Evolutionary conservation across 2,888 invertebrate species (phyloP).

Genomic region (Folsomia candida): DNA sequence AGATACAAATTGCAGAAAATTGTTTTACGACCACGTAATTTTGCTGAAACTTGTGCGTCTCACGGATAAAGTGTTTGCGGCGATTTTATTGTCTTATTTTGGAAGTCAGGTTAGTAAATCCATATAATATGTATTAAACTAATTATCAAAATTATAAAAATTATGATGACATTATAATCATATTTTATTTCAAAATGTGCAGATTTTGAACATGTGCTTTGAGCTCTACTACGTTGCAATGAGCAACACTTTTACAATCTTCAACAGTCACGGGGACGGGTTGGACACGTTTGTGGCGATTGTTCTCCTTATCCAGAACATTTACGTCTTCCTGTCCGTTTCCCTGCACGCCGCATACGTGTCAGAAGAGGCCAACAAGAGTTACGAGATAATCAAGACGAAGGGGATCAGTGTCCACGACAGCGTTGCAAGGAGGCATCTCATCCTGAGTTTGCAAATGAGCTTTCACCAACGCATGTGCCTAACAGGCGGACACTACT

Average conservation of each 20-base stretch:
- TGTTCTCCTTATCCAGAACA: constrained; percentile 37
- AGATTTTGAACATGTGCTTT: constrained; percentile 45
- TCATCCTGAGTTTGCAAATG: constrained; percentile 29
- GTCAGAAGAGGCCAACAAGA: constrained; percentile 32
- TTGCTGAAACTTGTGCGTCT: constrained; percentile 26
- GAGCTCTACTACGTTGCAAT: constrained; percentile 42
- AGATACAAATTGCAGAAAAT: constrained; percentile 18
- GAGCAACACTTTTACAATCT: constrained; percentile 8
- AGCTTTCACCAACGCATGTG: constrained; percentile 34
- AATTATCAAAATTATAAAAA: not conserved
- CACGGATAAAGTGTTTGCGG: constrained; percentile 37
- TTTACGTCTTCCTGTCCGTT: constrained; percentile 40
- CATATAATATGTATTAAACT: not conserved
- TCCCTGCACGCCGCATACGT: constrained; percentile 39
- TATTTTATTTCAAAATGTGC: too few species aligned
- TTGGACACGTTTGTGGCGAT: constrained; percentile 32
- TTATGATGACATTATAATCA: not conserved
- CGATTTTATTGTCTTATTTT: constrained; percentile 40
- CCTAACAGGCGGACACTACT: constrained; percentile 42
- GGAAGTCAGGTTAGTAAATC: constrained; percentile 37
- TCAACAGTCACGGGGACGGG: not conserved
- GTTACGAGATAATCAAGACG: constrained; percentile 28
- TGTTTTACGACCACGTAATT: constrained; percentile 31
- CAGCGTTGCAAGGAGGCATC: constrained; percentile 22
- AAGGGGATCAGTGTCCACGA: constrained; percentile 26